Conservation (phyloP, 2,888 invertebrate genomes). For the Epicampocera succincta region DNA sequence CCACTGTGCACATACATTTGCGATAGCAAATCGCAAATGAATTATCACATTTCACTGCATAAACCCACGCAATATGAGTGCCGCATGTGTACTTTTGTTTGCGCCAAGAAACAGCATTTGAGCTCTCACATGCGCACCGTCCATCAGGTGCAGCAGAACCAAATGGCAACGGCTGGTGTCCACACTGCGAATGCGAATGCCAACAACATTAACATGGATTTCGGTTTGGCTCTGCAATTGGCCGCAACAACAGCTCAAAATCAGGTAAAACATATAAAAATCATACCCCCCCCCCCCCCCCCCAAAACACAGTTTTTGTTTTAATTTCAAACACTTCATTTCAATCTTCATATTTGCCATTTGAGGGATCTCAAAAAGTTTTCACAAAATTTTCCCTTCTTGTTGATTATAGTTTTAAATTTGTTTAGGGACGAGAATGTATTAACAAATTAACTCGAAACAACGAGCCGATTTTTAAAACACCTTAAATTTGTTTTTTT, state of each 20-base stretch:
- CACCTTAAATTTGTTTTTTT: neutral
- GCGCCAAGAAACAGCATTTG: slow-evolving; percentile 90
- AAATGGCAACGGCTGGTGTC: slow-evolving; percentile 17
- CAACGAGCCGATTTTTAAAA: too few species aligned
- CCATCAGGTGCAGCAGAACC: slow-evolving; percentile 73
- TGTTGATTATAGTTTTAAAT: too few species aligned
- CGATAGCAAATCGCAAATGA: slow-evolving; percentile 92
- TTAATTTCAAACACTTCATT: too few species aligned
- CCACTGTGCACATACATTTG: slow-evolving; percentile 92
- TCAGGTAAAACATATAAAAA: slow-evolving; percentile 76
- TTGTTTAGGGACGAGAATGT: too few species aligned
- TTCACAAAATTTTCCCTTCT: too few species aligned
- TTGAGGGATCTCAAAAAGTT: too few species aligned
- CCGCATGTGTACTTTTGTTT: slow-evolving; percentile 90
- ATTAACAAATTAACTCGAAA: too few species aligned
- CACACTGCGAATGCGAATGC: slow-evolving; percentile 38
- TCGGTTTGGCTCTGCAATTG: slow-evolving; percentile 75
- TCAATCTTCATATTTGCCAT: too few species aligned
- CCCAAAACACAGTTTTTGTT: too few species aligned
- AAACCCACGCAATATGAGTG: slow-evolving; percentile 85
- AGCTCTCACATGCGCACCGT: slow-evolving; percentile 90
- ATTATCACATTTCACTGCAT: slow-evolving; percentile 94
- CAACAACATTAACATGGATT: slow-evolving; percentile 72
- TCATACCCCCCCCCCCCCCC: too few species aligned
- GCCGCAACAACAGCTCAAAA: slow-evolving; percentile 74